A percentile compares a stretch with the other conserved stretches of the same genome.
Conservation (phyloP, 2,888 invertebrate genomes). For the Copidosoma aretas region DNA sequence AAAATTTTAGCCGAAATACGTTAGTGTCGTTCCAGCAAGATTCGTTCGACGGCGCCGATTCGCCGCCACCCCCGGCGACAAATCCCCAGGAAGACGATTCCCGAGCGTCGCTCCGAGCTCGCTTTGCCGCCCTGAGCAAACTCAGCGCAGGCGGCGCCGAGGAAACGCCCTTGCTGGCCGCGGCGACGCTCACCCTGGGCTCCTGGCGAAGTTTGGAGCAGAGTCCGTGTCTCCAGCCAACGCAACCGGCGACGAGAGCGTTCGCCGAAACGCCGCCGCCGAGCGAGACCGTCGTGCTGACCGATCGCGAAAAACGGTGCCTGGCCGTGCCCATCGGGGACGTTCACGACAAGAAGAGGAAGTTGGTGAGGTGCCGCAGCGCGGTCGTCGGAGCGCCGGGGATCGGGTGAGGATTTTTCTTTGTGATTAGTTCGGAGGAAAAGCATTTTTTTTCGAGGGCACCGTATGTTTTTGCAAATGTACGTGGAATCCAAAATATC, state of each 20-base stretch:
- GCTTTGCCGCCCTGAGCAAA: constrained; percentile 19
- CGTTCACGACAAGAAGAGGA: constrained; percentile 56
- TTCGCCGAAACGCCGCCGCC: not conserved
- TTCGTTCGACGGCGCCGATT: constrained; percentile 51
- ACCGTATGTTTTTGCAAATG: too few relatives aligned
- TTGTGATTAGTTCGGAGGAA: not conserved
- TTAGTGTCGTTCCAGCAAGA: constrained; percentile 59
- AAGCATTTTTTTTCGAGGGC: too few relatives aligned
- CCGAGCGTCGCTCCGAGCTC: constrained; percentile 15
- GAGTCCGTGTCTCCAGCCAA: not conserved
- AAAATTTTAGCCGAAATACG: not conserved
- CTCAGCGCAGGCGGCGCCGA: not conserved
- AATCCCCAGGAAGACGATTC: not conserved
- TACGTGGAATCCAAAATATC: too few relatives aligned
- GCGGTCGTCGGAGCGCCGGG: constrained; percentile 44
- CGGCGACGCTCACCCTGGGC: constrained; percentile 19
- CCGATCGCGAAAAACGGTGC: constrained; percentile 59
- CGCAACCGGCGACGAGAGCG: not conserved
- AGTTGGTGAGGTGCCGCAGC: constrained; percentile 55
- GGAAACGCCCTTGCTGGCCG: constrained; percentile 11
- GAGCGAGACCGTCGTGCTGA: constrained; percentile 45
- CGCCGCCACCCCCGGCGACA: constrained; percentile 23
- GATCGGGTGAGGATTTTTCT: constrained; percentile 44
- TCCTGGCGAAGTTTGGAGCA: constrained; percentile 2
- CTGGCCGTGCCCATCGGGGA: constrained; percentile 60